These are phyloP conservation scores for Hipposideros larvatus DNA, from an alignment of 2,797 vertebrate genomes.

Conservation along the genomic window DNA sequence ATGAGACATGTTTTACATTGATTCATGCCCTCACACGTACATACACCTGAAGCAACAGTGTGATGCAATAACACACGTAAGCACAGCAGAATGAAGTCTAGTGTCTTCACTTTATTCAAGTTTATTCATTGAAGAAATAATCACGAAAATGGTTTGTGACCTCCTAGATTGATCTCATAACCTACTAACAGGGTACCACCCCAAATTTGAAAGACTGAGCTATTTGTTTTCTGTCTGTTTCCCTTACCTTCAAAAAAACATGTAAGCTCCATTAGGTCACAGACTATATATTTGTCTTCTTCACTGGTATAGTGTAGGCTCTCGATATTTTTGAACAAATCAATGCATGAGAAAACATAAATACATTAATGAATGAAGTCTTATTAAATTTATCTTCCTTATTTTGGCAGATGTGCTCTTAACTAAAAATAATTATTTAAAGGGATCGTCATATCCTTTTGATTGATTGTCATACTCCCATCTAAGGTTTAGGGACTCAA, in stretches of 20 bases:
- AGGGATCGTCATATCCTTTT: not conserved
- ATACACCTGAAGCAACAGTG: not conserved
- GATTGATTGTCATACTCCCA: conserved; percentile 41
- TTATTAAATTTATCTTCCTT: conserved; percentile 6
- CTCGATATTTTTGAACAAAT: not conserved
- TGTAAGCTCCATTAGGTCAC: not conserved
- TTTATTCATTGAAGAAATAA: not conserved
- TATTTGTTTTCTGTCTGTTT: not conserved
- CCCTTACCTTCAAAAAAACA: not conserved
- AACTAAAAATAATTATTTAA: conserved; percentile 59
- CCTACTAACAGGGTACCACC: not conserved
- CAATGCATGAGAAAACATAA: not conserved
- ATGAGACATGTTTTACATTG: not conserved
- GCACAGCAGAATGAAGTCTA: not conserved
- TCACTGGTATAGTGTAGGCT: not conserved
- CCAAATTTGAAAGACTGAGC: not conserved
- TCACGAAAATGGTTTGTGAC: not conserved
- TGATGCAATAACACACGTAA: not conserved
- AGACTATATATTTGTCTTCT: not conserved
- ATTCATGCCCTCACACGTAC: not conserved
- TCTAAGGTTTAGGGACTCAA: not conserved
- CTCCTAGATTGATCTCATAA: not conserved
- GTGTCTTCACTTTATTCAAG: not conserved
- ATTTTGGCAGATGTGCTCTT: not conserved
- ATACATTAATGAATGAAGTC: not conserved